Percentiles rank a stretch among this genome's conserved stretches.
Conservation (phyloP, 2,888 invertebrate genomes). For the Hypomecis punctinalis region DNA sequence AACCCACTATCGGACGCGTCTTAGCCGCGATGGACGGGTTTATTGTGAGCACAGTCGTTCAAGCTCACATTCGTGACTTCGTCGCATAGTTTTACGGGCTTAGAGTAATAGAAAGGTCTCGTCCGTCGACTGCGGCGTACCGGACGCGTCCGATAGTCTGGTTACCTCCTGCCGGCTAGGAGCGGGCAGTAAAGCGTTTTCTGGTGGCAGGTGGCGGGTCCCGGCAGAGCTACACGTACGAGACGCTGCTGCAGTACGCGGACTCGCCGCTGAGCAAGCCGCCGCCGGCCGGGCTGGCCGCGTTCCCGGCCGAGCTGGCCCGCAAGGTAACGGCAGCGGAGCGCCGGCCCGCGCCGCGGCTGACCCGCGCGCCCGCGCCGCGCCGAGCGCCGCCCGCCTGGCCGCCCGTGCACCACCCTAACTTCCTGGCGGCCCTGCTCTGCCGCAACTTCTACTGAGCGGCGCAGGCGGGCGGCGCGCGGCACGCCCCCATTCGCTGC, state of each 20-base stretch:
- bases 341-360: conserved; percentile 48
- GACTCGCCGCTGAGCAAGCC: conserved; percentile 83
- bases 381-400: conserved; percentile 50
- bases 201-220: conserved; percentile 61
- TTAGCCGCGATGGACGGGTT: too few relatives aligned
- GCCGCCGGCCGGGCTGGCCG: conserved; percentile 78
- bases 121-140: too few relatives aligned
- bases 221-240: conserved; percentile 81
- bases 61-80: too few relatives aligned
- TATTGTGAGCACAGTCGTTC: too few relatives aligned
- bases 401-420: conserved; percentile 71
- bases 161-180: background rate
- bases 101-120: too few relatives aligned
- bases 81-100: too few relatives aligned
- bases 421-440: conserved; percentile 78
- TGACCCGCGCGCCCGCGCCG: conserved; percentile 43
- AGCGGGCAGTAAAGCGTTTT: conserved; percentile 27
- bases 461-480: conserved; percentile 30
- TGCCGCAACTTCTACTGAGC: conserved; percentile 78
- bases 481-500: conserved; percentile 37
- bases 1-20: too few relatives aligned
- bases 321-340: conserved; percentile 79
- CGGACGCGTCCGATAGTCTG: background rate
- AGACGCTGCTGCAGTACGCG: conserved; percentile 84
- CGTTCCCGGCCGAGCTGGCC: conserved; percentile 80